These are phyloP conservation scores for Zygaena filipendulae DNA, from an alignment of 2,888 invertebrate species.

Conservation along the genomic window DNA sequence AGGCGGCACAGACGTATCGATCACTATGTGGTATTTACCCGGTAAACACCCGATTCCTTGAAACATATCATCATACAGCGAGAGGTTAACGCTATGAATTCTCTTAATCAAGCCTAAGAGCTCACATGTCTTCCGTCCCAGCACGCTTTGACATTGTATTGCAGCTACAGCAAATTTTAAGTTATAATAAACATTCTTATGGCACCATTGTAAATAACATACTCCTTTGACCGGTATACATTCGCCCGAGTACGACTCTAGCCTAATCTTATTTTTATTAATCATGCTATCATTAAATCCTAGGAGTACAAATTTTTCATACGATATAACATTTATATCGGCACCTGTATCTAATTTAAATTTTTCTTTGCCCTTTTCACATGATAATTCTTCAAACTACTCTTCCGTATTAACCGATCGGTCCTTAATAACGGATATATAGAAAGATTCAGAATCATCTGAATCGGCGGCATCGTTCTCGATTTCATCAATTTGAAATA, in stretches of 20 bases:
- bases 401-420: background rate
- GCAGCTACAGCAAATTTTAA: constrained; percentile 9
- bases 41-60: constrained; percentile 13
- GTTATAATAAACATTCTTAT: constrained; percentile 7
- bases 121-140: constrained; percentile 6
- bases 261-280: constrained; percentile 3
- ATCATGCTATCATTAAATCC: constrained; percentile 1
- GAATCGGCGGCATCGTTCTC: constrained; percentile 1
- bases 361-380: constrained; percentile 5
- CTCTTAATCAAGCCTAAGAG: constrained; percentile 7
- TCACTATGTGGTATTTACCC: constrained; percentile 11
- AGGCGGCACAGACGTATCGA: constrained; percentile 8
- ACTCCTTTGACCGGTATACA: constrained; percentile 9
- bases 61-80: too few relatives aligned
- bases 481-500: constrained; percentile 1
- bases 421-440: background rate
- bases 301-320: background rate
- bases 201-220: constrained; percentile 6
- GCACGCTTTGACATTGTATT: constrained; percentile 5
- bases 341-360: constrained; percentile 11
- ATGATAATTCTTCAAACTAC: constrained; percentile 10
- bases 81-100: constrained; percentile 5
- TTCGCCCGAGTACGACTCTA: constrained; percentile 11
- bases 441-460: constrained; percentile 1
- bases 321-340: too few relatives aligned